Percentiles rank a stretch among this genome's conserved stretches.
These are phyloP conservation scores for Lithobius niger DNA, from an alignment of 1,140 invertebrate species.

Conservation along the genomic window DNA sequence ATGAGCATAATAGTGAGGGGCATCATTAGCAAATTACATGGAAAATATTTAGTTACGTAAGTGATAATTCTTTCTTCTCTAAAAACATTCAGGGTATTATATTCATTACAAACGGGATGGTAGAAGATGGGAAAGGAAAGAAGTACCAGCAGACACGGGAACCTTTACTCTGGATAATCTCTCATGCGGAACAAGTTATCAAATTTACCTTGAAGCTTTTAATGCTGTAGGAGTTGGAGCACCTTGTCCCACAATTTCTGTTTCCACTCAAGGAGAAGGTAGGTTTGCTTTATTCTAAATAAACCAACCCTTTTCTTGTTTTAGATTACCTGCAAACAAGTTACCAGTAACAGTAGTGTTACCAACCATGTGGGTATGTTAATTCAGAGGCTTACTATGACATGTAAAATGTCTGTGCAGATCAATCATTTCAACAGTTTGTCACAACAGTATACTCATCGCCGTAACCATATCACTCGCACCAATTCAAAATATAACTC, in stretches of 20 bases:
- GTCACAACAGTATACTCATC: no score
- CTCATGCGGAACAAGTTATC: constrained; percentile 73
- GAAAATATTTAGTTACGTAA: no score
- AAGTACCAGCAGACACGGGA: constrained; percentile 5
- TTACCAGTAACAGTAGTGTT: neutral
- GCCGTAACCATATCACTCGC: no score
- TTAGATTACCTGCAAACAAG: neutral
- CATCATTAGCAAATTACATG: no score
- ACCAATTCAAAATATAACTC: no score
- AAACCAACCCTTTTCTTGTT: neutral
- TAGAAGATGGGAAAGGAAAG: neutral
- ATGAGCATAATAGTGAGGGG: no score
- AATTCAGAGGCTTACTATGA: neutral
- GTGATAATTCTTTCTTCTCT: neutral
- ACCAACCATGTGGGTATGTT: neutral
- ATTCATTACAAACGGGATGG: neutral
- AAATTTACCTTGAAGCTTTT: constrained; percentile 73
- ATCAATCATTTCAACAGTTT: neutral
- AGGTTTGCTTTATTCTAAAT: neutral
- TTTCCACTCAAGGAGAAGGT: constrained; percentile 58
- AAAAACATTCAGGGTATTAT: neutral
- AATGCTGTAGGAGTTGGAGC: constrained; percentile 76
- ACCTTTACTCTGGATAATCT: constrained; percentile 37
- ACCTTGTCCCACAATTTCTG: constrained; percentile 69
- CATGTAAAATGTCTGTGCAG: neutral